Evolutionary conservation across 2,113 vertebrate species (phyloP).

Genomic region (Heteronetta atricapilla): DNA sequence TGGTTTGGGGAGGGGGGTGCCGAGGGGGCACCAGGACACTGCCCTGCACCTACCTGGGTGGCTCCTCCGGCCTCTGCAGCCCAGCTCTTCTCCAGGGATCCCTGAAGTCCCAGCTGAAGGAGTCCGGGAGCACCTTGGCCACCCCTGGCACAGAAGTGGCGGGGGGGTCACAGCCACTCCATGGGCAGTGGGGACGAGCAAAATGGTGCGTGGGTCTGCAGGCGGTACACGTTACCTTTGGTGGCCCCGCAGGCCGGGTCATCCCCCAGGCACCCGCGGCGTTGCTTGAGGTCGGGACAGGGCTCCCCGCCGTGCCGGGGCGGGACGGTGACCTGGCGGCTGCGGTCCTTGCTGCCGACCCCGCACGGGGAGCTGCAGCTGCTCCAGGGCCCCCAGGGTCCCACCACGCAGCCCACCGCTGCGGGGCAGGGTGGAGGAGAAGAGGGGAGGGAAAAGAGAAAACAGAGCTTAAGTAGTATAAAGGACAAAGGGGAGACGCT

Average conservation of each 20-base stretch:
- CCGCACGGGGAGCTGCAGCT: constrained; percentile 84
- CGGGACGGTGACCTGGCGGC: constrained; percentile 81
- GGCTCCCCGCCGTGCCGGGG: constrained; percentile 84
- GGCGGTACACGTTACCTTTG: constrained; percentile 71
- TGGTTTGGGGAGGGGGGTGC: neutral
- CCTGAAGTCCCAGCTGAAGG: constrained; percentile 84
- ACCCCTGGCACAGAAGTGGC: constrained; percentile 74
- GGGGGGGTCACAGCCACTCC: neutral
- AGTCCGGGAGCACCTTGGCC: constrained; percentile 84
- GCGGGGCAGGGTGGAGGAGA: neutral
- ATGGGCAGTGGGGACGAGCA: neutral
- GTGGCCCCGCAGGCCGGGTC: constrained; percentile 72
- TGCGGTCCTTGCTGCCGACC: constrained; percentile 81
- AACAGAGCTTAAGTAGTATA: neutral
- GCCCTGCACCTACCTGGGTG: constrained; percentile 73
- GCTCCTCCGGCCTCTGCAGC: constrained; percentile 76
- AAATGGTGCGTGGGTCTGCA: too few relatives aligned
- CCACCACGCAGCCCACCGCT: constrained; percentile 84
- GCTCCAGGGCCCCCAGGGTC: constrained; percentile 86
- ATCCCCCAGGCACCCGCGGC: constrained; percentile 85
- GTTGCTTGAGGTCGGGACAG: constrained; percentile 87
- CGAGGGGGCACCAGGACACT: neutral
- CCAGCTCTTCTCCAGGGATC: constrained; percentile 83
- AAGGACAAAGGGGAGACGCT: too few relatives aligned
- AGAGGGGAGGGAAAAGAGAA: neutral